These are phyloP conservation scores for Cheilosia urbana DNA, from an alignment of 2,888 invertebrate species.

Conservation along the genomic window DNA sequence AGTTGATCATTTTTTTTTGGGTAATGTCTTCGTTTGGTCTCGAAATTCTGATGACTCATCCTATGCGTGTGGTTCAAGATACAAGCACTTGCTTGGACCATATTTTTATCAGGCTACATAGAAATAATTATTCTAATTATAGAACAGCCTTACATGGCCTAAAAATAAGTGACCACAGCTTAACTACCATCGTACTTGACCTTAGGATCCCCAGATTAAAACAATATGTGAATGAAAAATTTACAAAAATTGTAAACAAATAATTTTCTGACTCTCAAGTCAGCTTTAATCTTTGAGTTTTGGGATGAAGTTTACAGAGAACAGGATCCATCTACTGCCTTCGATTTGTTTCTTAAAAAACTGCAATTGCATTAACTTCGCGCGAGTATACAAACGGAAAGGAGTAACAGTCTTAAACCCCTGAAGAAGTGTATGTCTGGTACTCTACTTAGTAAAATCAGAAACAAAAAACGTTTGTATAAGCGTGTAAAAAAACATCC, in stretches of 20 bases:
- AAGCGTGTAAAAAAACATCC: too few species aligned
- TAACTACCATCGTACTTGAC: neutral
- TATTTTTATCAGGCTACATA: constrained; percentile 18
- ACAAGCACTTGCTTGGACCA: constrained; percentile 13
- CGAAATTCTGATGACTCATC: neutral
- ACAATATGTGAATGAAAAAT: neutral
- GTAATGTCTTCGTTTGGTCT: constrained; percentile 1
- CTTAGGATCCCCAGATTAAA: neutral
- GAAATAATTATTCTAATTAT: neutral
- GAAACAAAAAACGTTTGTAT: too few species aligned
- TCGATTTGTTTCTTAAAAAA: constrained; percentile 16
- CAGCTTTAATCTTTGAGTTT: constrained; percentile 4
- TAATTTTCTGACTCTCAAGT: too few species aligned
- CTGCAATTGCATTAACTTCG: constrained; percentile 5
- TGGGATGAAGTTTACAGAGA: constrained; percentile 19
- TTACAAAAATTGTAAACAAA: too few species aligned
- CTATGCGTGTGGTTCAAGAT: neutral
- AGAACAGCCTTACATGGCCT: neutral
- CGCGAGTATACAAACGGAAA: too few species aligned
- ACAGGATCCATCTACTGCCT: constrained; percentile 14
- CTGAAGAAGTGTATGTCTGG: too few species aligned
- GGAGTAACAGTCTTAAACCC: too few species aligned
- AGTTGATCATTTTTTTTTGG: neutral
- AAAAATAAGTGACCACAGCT: constrained; percentile 25
- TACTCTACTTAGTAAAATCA: too few species aligned